These are phyloP conservation scores for Actenoides lindsayi DNA, from an alignment of 2,113 vertebrate genomes.

Conservation along the genomic window DNA sequence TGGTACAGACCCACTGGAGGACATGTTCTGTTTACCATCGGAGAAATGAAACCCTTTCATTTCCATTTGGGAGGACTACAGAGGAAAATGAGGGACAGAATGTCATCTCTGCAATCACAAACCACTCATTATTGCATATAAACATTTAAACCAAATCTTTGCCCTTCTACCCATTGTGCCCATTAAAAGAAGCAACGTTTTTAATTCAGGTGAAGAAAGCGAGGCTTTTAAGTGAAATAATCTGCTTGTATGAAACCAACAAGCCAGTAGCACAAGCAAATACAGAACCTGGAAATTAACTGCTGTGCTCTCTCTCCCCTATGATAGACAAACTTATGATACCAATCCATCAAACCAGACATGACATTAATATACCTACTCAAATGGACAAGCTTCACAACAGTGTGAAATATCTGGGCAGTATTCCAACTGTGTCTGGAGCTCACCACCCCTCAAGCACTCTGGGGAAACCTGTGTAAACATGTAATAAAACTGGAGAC, in stretches of 20 bases:
- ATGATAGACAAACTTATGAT: constrained; percentile 19
- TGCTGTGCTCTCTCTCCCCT: constrained; percentile 43
- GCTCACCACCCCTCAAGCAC: constrained; percentile 62
- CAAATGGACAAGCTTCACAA: constrained; percentile 64
- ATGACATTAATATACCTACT: constrained; percentile 62
- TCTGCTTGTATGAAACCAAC: constrained; percentile 7
- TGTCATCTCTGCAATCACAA: neutral
- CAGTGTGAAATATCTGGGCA: constrained; percentile 65
- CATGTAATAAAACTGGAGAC: constrained; percentile 65
- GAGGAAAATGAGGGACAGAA: neutral
- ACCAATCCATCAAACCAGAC: constrained; percentile 58
- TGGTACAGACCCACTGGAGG: constrained; percentile 79
- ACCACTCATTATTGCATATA: neutral
- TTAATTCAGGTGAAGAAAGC: constrained; percentile 34
- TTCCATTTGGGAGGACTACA: constrained; percentile 92
- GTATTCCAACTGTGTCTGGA: constrained; percentile 61
- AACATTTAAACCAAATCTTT: neutral
- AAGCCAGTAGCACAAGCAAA: constrained; percentile 52
- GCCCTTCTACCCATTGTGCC: constrained; percentile 29
- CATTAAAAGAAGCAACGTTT: constrained; percentile 20
- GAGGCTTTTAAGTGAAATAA: constrained; percentile 4
- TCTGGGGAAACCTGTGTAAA: constrained; percentile 65
- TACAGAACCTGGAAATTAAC: constrained; percentile 33
- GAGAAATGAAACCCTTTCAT: constrained; percentile 97
- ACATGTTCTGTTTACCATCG: constrained; percentile 89